Evolutionary conservation across 2,797 vertebrate species (phyloP).

Genomic region (Valencia hispanica): DNA sequence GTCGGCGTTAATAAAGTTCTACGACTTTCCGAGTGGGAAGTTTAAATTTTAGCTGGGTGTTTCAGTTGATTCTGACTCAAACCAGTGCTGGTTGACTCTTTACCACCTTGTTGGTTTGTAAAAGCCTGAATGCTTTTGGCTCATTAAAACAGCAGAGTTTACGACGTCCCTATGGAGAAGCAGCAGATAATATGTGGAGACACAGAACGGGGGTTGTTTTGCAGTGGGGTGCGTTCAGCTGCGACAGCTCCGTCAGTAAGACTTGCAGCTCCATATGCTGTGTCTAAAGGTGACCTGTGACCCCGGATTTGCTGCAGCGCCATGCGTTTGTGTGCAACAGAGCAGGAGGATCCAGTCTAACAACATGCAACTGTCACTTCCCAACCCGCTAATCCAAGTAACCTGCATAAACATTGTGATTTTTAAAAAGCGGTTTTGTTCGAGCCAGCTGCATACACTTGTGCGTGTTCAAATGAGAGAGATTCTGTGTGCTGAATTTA

Average conservation of each 20-base stretch:
- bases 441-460: neutral
- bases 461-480: neutral
- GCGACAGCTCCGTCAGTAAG: slow-evolving; percentile 47
- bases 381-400: neutral
- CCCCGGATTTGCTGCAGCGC: slow-evolving; percentile 52
- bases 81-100: slow-evolving; percentile 2
- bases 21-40: no score
- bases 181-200: slow-evolving; percentile 3
- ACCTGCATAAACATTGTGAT: neutral
- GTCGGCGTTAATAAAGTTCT: no score
- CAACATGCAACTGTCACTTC: neutral
- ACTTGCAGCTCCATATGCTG: slow-evolving; percentile 69
- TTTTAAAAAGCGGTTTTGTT: neutral
- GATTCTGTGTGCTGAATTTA: neutral
- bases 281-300: slow-evolving; percentile 61
- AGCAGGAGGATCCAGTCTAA: slow-evolving; percentile 19
- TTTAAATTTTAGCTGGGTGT: no score
- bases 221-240: slow-evolving; percentile 37
- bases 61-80: no score
- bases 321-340: slow-evolving; percentile 22
- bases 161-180: neutral
- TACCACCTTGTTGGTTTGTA: neutral
- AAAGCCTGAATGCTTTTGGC: neutral
- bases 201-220: neutral
- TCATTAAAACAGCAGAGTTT: neutral